A percentile compares a stretch with the other conserved stretches of the same genome.
Evolutionary conservation across 2,113 vertebrate genomes (phyloP).

Genomic region (Leiothrix lutea): DNA sequence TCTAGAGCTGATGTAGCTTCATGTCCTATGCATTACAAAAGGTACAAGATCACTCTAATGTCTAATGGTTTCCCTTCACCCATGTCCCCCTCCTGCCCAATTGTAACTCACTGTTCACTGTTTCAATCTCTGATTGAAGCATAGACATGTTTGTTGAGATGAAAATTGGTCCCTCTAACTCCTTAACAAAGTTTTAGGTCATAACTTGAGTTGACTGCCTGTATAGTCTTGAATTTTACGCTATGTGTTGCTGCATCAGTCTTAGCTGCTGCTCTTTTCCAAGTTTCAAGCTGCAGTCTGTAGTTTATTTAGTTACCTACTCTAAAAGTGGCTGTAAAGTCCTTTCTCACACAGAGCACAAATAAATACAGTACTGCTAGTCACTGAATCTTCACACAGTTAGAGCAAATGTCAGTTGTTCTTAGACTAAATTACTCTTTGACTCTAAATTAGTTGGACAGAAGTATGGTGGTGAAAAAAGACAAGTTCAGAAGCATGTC

Average conservation of each 20-base stretch:
- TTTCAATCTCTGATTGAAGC: not conserved
- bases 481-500: not conserved
- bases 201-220: not conserved
- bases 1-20: not conserved
- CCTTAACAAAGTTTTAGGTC: not conserved
- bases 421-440: not conserved
- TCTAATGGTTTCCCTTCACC: not conserved
- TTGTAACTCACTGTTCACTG: not conserved
- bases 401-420: not conserved
- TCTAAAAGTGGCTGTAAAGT: not conserved
- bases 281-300: not conserved
- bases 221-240: not conserved
- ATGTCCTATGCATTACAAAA: not conserved
- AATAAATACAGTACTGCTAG: not conserved
- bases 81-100: not conserved
- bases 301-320: not conserved
- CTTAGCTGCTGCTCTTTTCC: not conserved
- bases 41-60: not conserved
- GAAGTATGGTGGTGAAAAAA: not conserved
- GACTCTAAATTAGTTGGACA: not conserved
- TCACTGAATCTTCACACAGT: not conserved
- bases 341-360: not conserved
- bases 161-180: not conserved
- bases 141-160: not conserved
- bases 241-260: not conserved